These are phyloP conservation scores for Anarhynchus alexandrinus DNA, from an alignment of 2,113 vertebrate genomes.

Conservation along the genomic window DNA sequence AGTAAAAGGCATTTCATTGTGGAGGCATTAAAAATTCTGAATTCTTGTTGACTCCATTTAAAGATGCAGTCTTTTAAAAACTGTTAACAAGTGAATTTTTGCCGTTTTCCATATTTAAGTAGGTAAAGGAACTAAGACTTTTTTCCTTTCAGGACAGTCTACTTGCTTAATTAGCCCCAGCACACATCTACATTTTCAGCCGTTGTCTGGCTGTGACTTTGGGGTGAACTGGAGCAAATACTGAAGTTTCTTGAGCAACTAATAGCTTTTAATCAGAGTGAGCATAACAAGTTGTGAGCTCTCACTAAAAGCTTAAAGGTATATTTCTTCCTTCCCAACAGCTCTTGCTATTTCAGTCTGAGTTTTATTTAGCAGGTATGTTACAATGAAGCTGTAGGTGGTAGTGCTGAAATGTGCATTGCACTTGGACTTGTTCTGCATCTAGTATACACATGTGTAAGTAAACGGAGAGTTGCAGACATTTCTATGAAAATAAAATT, in stretches of 20 bases:
- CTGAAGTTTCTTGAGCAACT: not conserved
- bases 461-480: not conserved
- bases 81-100: not conserved
- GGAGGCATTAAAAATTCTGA: not conserved
- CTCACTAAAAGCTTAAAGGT: not conserved
- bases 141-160: not conserved
- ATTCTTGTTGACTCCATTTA: not conserved
- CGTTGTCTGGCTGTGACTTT: not conserved
- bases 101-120: not conserved
- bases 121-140: not conserved
- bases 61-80: not conserved
- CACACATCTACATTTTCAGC: not conserved
- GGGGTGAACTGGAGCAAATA: not conserved
- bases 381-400: not conserved
- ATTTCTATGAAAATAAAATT: not conserved
- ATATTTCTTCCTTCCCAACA: not conserved
- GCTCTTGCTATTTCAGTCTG: not conserved
- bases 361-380: not conserved
- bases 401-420: not conserved
- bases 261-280: not conserved
- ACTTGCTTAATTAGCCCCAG: not conserved
- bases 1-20: constrained; percentile 67
- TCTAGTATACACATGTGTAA: not conserved
- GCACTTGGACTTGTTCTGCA: not conserved
- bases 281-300: not conserved